Percentiles rank a stretch among this genome's conserved stretches.
phyloP scores from a whole-genome alignment of 2,113 vertebrate species.

The Gavialis gangeticus region DNA sequence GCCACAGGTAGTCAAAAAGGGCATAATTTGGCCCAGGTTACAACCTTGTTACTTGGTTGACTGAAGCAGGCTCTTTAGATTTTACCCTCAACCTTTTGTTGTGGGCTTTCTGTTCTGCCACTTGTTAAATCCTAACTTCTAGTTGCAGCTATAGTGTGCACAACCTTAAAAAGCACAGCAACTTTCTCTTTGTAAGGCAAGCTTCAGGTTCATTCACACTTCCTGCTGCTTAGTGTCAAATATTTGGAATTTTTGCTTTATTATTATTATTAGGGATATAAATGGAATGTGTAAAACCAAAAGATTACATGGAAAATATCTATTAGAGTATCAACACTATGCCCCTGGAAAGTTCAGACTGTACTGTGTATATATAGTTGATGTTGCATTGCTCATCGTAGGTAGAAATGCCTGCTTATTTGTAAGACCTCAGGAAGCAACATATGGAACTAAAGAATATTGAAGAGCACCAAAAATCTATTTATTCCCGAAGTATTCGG shows the following conservation, averaged over 20 bases:
- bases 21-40: background rate
- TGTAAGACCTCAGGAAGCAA: background rate
- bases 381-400: background rate
- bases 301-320: background rate
- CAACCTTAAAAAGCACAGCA: too few relatives aligned
- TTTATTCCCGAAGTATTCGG: background rate
- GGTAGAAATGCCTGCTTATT: background rate
- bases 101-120: background rate
- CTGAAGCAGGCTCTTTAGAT: background rate
- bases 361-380: background rate
- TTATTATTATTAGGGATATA: background rate
- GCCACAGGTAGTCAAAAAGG: background rate
- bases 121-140: background rate
- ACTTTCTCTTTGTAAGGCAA: background rate
- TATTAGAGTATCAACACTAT: background rate
- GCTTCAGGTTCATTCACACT: background rate
- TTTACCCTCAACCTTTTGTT: background rate
- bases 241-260: too few relatives aligned
- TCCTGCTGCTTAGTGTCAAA: too few relatives aligned
- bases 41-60: background rate
- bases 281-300: background rate
- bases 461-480: background rate
- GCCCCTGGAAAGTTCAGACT: background rate
- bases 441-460: background rate
- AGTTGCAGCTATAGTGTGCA: background rate